These are phyloP conservation scores for Xanthia togata DNA, from an alignment of 2,888 invertebrate species.

Conservation along the genomic window DNA sequence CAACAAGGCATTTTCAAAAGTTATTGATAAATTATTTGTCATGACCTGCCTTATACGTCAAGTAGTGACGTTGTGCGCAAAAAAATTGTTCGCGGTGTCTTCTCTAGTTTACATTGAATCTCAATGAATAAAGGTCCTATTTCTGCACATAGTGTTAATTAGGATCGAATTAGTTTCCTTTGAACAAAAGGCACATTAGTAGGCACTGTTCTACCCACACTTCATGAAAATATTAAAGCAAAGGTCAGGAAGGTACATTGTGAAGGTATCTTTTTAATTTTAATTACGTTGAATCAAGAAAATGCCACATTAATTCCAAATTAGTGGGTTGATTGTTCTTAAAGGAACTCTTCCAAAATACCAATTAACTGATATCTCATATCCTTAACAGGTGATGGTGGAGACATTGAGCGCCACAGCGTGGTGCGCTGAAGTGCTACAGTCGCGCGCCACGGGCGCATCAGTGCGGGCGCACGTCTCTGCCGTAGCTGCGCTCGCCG, in stretches of 20 bases:
- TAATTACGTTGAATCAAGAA: neutral
- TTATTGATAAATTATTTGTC: no score
- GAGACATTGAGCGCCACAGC: slow-evolving; percentile 92
- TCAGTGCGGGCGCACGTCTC: slow-evolving; percentile 94
- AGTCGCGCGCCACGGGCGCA: slow-evolving; percentile 95
- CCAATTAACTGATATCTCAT: neutral
- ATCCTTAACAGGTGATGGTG: slow-evolving; percentile 90
- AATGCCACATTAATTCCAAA: neutral
- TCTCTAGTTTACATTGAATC: no score
- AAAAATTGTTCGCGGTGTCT: no score
- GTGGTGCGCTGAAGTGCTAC: slow-evolving; percentile 93
- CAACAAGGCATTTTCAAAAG: no score
- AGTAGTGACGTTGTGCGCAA: no score
- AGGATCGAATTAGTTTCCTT: neutral
- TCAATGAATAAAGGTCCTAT: neutral
- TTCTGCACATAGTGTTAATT: neutral
- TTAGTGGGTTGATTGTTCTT: neutral
- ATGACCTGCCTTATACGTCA: no score
- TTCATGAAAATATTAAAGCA: neutral
- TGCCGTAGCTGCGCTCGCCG: slow-evolving; percentile 94
- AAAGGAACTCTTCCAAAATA: neutral
- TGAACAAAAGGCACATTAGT: neutral
- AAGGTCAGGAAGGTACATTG: neutral
- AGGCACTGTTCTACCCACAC: neutral
- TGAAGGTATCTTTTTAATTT: neutral